Base-by-base conservation (phyloP, 2,797 vertebrate species). In the Takifugu ocellatus region DNA sequence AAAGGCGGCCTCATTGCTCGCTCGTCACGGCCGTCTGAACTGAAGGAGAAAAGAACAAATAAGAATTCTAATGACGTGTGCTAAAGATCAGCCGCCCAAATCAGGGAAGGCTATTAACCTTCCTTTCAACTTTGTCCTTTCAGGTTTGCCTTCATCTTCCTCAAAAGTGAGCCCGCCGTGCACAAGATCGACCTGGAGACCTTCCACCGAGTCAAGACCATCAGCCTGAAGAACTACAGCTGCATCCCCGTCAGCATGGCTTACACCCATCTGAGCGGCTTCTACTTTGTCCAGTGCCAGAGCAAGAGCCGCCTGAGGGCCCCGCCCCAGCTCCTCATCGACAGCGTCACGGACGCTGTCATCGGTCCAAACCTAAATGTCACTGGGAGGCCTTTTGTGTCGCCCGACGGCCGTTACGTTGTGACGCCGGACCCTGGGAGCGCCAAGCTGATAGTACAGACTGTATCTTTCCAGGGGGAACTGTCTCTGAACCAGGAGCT, bases 141-240 rank as follows among this genome's bases (percentile, higher is more conserved):
- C 73, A 99, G 96, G 89, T 98, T 97, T 43, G 97, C 96, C 79
- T 99, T 98, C 67, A 53, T 97, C 87, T 96, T 96, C 69, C 93
- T 95, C 83, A 93, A 67, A 67, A 93, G 91, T 0, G 91, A 91
- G 51, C 78, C 89, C 0, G 90, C 89, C 0, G 63, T 98, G 16
- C 94, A 96, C 87, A 99, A 99, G 83, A 94, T 99, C 0, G 95
- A 99, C 88, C 93, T 98, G 87, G 97, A 99, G 72, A 98, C 95
- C 0, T 86, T 98, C 82, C 89, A 84, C 54, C 89, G 73, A 4
- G 70, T 99, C 72, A 97, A 96, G 88, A 96, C 93, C 31, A 93
- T 98, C 87, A 88, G 70, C 83, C 89, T 99, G 56, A 85, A 78
- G 51, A 91, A 88, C 64, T 81, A 88, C 8, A 83, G 93, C 90